phyloP scores from a whole-genome alignment of 1,140 invertebrate genomes.

The Linepithema humile region DNA sequence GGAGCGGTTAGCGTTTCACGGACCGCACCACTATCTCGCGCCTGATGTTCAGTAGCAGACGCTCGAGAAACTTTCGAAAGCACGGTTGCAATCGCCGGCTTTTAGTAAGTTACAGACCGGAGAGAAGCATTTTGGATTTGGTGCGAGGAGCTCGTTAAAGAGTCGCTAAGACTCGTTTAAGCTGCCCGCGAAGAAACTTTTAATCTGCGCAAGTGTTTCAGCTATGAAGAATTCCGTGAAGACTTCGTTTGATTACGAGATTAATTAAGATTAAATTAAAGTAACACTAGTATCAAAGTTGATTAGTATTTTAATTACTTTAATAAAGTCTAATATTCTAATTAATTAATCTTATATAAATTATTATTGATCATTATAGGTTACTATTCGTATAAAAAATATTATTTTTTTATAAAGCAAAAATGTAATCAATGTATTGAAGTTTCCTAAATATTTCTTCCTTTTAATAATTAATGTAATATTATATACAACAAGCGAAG shows the following conservation, averaged over 20 bases:
- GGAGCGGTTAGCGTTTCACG: slow-evolving; percentile 60
- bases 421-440: too few species aligned
- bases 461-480: background rate
- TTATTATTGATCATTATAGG: background rate
- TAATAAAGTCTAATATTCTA: background rate
- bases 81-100: slow-evolving; percentile 56
- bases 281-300: slow-evolving; percentile 8
- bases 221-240: slow-evolving; percentile 28
- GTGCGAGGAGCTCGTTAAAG: slow-evolving; percentile 51
- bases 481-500: too few species aligned
- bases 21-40: slow-evolving; percentile 47
- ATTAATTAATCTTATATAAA: background rate
- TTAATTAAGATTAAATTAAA: slow-evolving; percentile 51
- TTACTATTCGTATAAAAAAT: background rate
- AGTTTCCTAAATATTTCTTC: too few species aligned
- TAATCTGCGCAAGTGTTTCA: slow-evolving; percentile 43
- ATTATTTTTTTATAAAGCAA: too few species aligned
- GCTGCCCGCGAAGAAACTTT: slow-evolving; percentile 35
- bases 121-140: slow-evolving; percentile 46
- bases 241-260: slow-evolving; percentile 46
- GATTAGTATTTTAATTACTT: slow-evolving; percentile 1
- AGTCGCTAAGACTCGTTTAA: slow-evolving; percentile 53
- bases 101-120: slow-evolving; percentile 38
- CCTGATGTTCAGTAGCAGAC: slow-evolving; percentile 49
- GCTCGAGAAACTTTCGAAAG: slow-evolving; percentile 60